Base-by-base conservation (phyloP, 64 coral and sea anemone species). In the Dendrophyllia cribrosa region DNA sequence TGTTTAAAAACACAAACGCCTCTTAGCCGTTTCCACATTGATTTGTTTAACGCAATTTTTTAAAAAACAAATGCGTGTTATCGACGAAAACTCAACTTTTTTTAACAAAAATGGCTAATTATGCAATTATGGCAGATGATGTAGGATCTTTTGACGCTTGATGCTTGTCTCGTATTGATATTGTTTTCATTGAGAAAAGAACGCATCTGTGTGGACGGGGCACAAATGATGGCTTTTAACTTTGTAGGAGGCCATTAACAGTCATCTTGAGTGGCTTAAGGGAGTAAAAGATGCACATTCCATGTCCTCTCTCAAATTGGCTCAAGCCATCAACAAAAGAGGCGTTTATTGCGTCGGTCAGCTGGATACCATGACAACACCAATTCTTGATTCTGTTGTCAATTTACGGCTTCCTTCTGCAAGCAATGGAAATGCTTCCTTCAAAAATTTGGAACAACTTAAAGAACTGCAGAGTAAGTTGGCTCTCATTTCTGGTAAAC, bases 401-500 rank as follows among this genome's bases (percentile, higher is more conserved):
- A 56, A 61, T 66, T 44, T 92, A 21, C 71, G 44, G 44, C 82
- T 92, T 6, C 90, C 60, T 15, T 80, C 81, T 0, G 66, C 58
- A 22, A 63, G 53, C 1, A 87, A 43, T 58, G 73, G 55, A 45
- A 60, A 86, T 34, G 65, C 66, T 65, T 53, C 76, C 9, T 58
- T 46, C 19, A 83, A 76, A 51, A 83, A 7, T 74, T 58, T 89
- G 68, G 86, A 94, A n/a, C 62, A 83, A 63, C 60, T 94, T 11
- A 51, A 76, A 52, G 92, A 94, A 34, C 58, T 94, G 1, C 92
- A 94, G 46, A 91, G 88, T 72, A 91, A 95, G 91, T 58, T 95
- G 17, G 90, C 90, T 84, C 70, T 95, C 48, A 95, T 95, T 81
- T 85, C 88, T 72, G 94, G 94, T 0, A 92, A 63, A 63, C 48